A percentile compares a stretch with the other conserved stretches of the same genome.
Evolutionary conservation across 2,888 invertebrate genomes (phyloP).

Genomic region (Tiliacea aurago): DNA sequence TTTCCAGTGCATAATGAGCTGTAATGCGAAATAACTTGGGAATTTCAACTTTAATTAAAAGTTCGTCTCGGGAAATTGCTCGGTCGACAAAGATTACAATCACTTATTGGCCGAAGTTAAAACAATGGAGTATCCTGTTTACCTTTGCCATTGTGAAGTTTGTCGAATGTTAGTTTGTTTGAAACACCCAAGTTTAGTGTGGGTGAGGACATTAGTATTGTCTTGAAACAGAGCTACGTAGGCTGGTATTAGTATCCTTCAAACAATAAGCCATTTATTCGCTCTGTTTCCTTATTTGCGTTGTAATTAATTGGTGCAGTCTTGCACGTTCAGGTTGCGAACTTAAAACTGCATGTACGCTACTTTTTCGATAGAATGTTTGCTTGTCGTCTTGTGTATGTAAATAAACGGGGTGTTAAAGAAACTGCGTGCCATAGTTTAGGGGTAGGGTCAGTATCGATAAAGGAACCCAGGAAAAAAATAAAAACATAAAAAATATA

Average conservation of each 20-base stretch:
- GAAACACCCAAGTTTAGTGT: constrained; percentile 65
- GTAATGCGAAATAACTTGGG: constrained; percentile 46
- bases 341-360: not conserved
- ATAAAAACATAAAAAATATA: too few species aligned
- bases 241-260: constrained; percentile 59
- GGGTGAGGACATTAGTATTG: constrained; percentile 70
- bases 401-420: too few species aligned
- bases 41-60: constrained; percentile 64
- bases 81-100: constrained; percentile 64
- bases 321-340: constrained; percentile 15
- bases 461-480: too few species aligned
- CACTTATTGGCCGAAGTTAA: constrained; percentile 66
- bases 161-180: constrained; percentile 61
- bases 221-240: constrained; percentile 62
- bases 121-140: constrained; percentile 66
- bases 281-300: constrained; percentile 68
- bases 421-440: too few species aligned
- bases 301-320: constrained; percentile 64
- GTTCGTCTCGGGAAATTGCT: constrained; percentile 50
- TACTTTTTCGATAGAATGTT: not conserved
- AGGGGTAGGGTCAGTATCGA: too few species aligned
- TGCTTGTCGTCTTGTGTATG: not conserved
- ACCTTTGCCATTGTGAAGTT: constrained; percentile 65
- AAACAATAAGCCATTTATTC: constrained; percentile 69
- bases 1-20: constrained; percentile 46